These are phyloP conservation scores for Cheilosia variabilis DNA, from an alignment of 2,888 invertebrate genomes.

Conservation along the genomic window DNA sequence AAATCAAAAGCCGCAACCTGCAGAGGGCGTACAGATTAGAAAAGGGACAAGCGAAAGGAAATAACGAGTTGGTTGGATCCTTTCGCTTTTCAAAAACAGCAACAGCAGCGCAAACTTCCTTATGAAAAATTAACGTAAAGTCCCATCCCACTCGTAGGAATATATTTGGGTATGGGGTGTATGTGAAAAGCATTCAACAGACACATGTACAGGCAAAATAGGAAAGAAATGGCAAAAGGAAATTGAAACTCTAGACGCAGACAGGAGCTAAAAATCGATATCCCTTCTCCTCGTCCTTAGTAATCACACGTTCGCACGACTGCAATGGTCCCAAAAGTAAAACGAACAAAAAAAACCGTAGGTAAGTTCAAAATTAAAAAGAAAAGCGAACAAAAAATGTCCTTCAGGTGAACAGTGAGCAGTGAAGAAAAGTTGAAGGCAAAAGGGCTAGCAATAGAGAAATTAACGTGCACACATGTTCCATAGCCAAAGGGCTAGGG, in stretches of 20 bases:
- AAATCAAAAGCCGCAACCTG: constrained; percentile 4
- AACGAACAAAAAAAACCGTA: background rate
- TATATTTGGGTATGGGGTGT: constrained; percentile 22
- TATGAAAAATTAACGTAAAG: constrained; percentile 63
- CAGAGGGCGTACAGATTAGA: constrained; percentile 49
- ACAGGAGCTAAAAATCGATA: constrained; percentile 68
- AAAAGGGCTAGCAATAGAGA: background rate
- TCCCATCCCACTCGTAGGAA: constrained; percentile 4
- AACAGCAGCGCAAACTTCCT: constrained; percentile 24
- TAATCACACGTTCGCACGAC: constrained; percentile 26
- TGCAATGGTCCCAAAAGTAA: constrained; percentile 26
- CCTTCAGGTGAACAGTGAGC: constrained; percentile 64
- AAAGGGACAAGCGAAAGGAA: constrained; percentile 39
- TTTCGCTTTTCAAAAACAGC: constrained; percentile 57
- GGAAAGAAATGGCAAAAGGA: constrained; percentile 40
- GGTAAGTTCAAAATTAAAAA: background rate
- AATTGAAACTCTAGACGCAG: constrained; percentile 66
- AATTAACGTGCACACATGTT: constrained; percentile 42
- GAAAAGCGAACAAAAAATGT: constrained; percentile 5
- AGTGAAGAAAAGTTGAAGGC: constrained; percentile 44
- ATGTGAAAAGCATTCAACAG: constrained; percentile 46
- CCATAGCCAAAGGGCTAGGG: constrained; percentile 36
- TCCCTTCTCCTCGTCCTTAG: constrained; percentile 11
- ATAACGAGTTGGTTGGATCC: constrained; percentile 20
- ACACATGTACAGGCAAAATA: constrained; percentile 24